Percentiles rank a stretch among this genome's conserved stretches.
Evolutionary conservation across 1,140 invertebrate genomes (phyloP).

Genomic region (Drosophila lini): DNA sequence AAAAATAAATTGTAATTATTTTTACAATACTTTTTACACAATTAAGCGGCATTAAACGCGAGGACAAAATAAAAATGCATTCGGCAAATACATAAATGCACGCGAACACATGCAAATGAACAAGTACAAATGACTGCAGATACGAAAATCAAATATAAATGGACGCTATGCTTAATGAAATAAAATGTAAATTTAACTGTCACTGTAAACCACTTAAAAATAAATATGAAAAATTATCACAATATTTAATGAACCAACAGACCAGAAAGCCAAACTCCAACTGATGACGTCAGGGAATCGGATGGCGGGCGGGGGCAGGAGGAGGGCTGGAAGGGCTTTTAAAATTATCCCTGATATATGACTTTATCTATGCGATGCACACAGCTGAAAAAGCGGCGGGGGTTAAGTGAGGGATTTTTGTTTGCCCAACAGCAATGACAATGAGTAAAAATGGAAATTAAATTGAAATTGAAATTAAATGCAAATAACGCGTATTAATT

Average conservation of each 20-base stretch:
- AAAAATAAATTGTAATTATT: neutral
- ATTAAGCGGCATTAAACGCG: slow-evolving; percentile 52
- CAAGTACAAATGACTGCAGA: slow-evolving; percentile 11
- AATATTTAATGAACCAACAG: slow-evolving; percentile 83
- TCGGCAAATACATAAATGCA: slow-evolving; percentile 17
- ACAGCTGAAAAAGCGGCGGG: slow-evolving; percentile 10
- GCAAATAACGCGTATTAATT: slow-evolving; percentile 36
- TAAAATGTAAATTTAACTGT: slow-evolving; percentile 64
- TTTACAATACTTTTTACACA: slow-evolving; percentile 32
- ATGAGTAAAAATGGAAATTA: slow-evolving; percentile 41
- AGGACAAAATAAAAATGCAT: slow-evolving; percentile 13
- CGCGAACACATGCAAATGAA: neutral
- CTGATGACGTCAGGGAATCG: slow-evolving; percentile 40
- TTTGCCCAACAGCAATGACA: slow-evolving; percentile 48
- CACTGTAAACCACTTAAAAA: slow-evolving; percentile 76
- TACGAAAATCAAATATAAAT: slow-evolving; percentile 53
- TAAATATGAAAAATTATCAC: slow-evolving; percentile 81
- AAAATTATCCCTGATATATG: slow-evolving; percentile 76
- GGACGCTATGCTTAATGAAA: slow-evolving; percentile 60
- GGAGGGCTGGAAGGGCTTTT: slow-evolving; percentile 25
- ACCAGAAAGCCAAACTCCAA: slow-evolving; percentile 68
- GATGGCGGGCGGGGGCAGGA: neutral
- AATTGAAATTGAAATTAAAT: slow-evolving; percentile 46
- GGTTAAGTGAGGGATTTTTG: slow-evolving; percentile 46
- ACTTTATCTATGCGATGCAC: slow-evolving; percentile 77